Conservation (phyloP, 2,888 invertebrate genomes). For the Masnerella sp. region DNA sequence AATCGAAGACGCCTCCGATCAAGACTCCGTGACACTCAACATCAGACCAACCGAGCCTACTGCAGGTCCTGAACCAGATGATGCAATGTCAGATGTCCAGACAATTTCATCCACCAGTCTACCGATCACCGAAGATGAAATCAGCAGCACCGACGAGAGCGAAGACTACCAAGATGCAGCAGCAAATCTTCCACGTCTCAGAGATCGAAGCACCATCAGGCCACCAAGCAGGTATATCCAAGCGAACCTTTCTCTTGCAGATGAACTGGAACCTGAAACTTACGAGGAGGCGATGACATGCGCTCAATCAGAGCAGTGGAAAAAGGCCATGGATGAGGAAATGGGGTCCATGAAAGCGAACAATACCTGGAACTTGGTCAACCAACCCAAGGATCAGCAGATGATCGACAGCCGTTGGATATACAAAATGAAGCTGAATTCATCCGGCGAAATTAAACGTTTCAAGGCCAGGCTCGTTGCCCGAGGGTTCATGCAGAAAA, state of each 20-base stretch:
- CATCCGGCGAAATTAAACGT: not conserved
- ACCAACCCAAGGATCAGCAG: not conserved
- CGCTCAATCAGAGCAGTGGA: not conserved
- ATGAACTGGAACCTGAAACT: not conserved
- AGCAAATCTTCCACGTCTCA: no score
- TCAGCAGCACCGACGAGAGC: no score
- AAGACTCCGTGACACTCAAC: not conserved
- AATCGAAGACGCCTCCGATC: not conserved
- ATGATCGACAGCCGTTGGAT: not conserved
- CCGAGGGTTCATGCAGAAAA: not conserved
- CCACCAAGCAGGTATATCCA: not conserved
- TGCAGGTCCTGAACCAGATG: no score
- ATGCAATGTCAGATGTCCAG: no score
- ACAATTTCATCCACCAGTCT: no score
- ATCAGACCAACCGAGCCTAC: no score
- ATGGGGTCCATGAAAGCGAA: not conserved
- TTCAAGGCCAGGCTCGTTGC: conserved; percentile 3
- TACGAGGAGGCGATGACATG: not conserved
- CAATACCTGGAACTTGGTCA: not conserved
- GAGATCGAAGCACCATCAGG: no score
- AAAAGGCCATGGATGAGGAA: not conserved
- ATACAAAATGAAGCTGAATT: not conserved
- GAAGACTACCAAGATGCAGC: no score
- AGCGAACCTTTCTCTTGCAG: not conserved
- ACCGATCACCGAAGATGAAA: no score